Percentiles rank a stretch among this genome's conserved stretches.
phyloP scores from a whole-genome alignment of 2,888 invertebrate genomes.

The Scelioninae gen. 2 region DNA sequence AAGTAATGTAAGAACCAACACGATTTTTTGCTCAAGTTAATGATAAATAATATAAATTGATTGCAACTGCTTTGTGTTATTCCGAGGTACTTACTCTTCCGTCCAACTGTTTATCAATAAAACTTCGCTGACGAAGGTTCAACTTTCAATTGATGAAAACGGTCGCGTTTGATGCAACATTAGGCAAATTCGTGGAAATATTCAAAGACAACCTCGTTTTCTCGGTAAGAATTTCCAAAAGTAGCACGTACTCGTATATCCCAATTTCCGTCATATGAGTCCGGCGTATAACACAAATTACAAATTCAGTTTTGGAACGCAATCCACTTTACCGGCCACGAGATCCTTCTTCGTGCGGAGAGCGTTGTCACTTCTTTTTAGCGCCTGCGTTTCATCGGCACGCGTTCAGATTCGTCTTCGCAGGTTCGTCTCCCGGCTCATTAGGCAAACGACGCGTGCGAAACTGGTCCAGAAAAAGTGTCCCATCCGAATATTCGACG shows the following conservation, averaged over 20 bases:
- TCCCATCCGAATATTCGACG: slow-evolving; percentile 6
- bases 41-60: no score
- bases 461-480: not conserved
- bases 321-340: slow-evolving; percentile 11
- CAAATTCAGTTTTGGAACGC: slow-evolving; percentile 24
- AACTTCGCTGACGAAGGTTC: no score
- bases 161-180: slow-evolving; percentile 23
- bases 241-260: slow-evolving; percentile 51
- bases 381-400: slow-evolving; percentile 1
- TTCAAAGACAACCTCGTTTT: slow-evolving; percentile 49
- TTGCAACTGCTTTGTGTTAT: no score
- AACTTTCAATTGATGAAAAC: not conserved
- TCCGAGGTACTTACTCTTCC: no score
- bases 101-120: no score
- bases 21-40: no score
- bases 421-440: not conserved
- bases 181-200: slow-evolving; percentile 46
- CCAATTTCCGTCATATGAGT: slow-evolving; percentile 46
- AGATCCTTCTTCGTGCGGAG: not conserved
- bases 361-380: not conserved
- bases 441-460: not conserved
- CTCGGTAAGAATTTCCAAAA: slow-evolving; percentile 58
- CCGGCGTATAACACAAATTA: slow-evolving; percentile 21
- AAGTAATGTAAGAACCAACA: no score
- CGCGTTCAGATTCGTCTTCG: slow-evolving; percentile 2